Conservation (phyloP, 2,113 vertebrate genomes). For the Noctilio leporinus region DNA sequence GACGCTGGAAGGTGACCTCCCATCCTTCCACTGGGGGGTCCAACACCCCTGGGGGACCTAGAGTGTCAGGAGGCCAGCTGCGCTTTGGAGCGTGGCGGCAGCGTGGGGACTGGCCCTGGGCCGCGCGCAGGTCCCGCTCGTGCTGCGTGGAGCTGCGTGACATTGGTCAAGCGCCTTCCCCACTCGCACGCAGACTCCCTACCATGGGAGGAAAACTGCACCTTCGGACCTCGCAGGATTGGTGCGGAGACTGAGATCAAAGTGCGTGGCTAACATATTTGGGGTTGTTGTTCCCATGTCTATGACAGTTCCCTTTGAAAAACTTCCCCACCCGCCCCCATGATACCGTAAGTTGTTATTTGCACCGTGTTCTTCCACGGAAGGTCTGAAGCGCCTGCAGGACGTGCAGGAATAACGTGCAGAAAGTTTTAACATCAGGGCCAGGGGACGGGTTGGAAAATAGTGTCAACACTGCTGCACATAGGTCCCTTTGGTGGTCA, state of each 20-base stretch:
- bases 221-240: fast-evolving
- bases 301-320: background rate
- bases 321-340: too few species aligned
- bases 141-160: background rate
- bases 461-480: fast-evolving
- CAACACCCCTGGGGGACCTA: too few species aligned
- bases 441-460: too few species aligned
- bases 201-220: fast-evolving
- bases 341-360: too few species aligned
- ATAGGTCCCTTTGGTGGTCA: background rate
- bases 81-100: background rate
- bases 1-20: too few species aligned
- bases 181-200: background rate
- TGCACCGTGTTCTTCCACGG: background rate
- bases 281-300: fast-evolving
- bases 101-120: background rate
- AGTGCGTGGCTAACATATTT: too few species aligned
- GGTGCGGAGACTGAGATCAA: background rate
- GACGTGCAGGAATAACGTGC: fast-evolving
- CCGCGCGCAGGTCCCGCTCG: fast-evolving
- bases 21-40: too few species aligned
- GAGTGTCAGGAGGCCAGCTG: background rate
- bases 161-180: background rate
- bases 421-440: background rate
- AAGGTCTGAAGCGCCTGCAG: background rate